Evolutionary conservation across 2,797 vertebrate species (phyloP).

Genomic region (Diceros bicornis): DNA sequence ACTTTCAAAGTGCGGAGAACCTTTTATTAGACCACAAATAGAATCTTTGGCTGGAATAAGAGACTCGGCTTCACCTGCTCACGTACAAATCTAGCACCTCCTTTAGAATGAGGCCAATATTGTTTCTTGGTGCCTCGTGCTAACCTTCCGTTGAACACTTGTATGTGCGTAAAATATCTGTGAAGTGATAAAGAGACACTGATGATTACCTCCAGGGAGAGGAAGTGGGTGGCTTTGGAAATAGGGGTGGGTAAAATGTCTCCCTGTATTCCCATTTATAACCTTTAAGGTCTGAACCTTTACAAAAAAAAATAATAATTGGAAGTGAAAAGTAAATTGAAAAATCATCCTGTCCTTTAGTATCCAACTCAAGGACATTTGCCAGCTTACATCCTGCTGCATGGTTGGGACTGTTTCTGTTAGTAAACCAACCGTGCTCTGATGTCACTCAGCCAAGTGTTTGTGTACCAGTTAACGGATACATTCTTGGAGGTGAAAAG

Average conservation of each 20-base stretch:
- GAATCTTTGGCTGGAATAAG: neutral
- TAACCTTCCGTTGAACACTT: neutral
- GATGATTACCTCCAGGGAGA: neutral
- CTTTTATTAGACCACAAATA: neutral
- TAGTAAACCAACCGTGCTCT: neutral
- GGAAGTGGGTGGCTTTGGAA: neutral
- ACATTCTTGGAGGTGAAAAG: neutral
- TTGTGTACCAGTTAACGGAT: neutral
- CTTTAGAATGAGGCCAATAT: neutral
- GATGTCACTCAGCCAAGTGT: neutral
- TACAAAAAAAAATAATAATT: neutral
- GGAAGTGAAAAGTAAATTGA: slow-evolving; percentile 16
- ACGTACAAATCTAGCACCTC: neutral
- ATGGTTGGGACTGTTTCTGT: neutral
- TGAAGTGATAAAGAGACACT: neutral
- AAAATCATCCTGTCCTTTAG: slow-evolving; percentile 2
- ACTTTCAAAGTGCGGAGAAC: slow-evolving; percentile 23
- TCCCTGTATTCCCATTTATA: neutral
- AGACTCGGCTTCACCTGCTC: neutral
- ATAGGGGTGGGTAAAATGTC: neutral
- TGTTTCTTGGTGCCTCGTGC: neutral
- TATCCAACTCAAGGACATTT: neutral
- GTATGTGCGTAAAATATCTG: neutral
- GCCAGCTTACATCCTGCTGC: neutral
- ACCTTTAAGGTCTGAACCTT: neutral